Evolutionary conservation across 1,140 invertebrate genomes (phyloP), one percentile per base, ranked within the genome.

Genomic region (Drosophila sp.): DNA sequence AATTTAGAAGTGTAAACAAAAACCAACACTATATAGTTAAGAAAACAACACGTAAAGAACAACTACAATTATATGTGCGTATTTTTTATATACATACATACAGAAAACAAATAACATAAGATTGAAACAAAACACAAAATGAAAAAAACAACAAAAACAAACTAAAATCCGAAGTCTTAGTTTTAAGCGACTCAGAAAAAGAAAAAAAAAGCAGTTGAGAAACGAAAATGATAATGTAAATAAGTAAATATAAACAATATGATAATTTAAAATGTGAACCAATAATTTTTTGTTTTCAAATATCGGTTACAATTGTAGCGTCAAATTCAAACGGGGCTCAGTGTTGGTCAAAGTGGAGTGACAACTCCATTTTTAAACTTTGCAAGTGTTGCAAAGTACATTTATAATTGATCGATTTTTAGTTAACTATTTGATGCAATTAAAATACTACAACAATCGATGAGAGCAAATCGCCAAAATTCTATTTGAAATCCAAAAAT

Each of bases 201-300:
- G 7, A 54, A 14, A 56, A 14, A 1, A 57, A 41, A 50, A 46
- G 36, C 50, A 63, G 65, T 56, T 74, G 45, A 57, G 18, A 63
- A 70, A 63, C 63, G 58, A 50, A 74, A 70, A 70, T 70, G 51
- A 70, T 62, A 70, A 43, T 74, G 72, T 74, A 74, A 70, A 74
- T 74, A 74, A 70, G 56, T 73, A 73, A 67, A 73, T 73, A 61
- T 63, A 58, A 65, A 69, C 36, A 45, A 38, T 74, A 74, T 58
- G 51, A 69, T 69, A 43, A 70, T 74, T 74, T 25, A 70, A 74
- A 74, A 62, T 45, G 25, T 69, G 57, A 74, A 69, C 67, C 29
- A 46, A n/a, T 9, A 2, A n/a, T 48, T 32, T 32, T 2, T 7
- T 14, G 9, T 59, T 1, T 72, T 45, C 54, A 6, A 36, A 62